A percentile compares a stretch with the other conserved stretches of the same genome.
Conservation (phyloP, 2,888 invertebrate genomes). For the Chaetogeoica ovagalla region DNA sequence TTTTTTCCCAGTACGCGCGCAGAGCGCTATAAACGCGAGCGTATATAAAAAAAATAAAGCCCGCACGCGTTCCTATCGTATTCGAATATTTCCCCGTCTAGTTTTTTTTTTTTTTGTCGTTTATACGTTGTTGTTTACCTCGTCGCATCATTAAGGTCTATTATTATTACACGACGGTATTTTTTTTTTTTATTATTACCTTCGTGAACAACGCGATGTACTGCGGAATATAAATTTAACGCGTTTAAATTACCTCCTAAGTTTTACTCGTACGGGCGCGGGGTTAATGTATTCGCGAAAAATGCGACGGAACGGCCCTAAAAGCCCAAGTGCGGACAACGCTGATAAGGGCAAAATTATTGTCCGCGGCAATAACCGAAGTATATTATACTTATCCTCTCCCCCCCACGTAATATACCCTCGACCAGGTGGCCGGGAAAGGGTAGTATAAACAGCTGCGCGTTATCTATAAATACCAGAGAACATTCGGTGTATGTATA, state of each 20-base stretch:
- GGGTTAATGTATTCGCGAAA: constrained; percentile 16
- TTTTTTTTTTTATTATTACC: constrained; percentile 37
- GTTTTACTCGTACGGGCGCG: constrained; percentile 29
- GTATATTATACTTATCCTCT: not conserved
- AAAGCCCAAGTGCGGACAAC: constrained; percentile 43
- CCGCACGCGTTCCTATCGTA: too few relatives aligned
- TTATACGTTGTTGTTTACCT: constrained; percentile 11
- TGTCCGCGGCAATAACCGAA: constrained; percentile 41
- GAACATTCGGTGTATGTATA: constrained; percentile 1
- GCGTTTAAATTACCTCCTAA: constrained; percentile 46
- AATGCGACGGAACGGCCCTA: constrained; percentile 33
- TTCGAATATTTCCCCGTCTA: too few relatives aligned
- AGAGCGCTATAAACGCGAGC: too few relatives aligned
- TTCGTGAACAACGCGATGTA: not conserved
- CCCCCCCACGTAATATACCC: not conserved
- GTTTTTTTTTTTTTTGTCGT: too few relatives aligned
- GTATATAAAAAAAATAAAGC: too few relatives aligned
- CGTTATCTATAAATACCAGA: constrained; percentile 45
- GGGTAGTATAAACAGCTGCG: constrained; percentile 18
- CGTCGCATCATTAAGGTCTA: constrained; percentile 24
- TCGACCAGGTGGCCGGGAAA: not conserved
- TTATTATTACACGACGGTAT: constrained; percentile 10
- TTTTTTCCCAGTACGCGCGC: too few relatives aligned
- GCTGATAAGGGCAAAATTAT: constrained; percentile 50
- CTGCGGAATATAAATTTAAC: constrained; percentile 36